A percentile compares a stretch with the other conserved stretches of the same genome.
These are phyloP conservation scores for Lathamus discolor DNA, from an alignment of 2,113 vertebrate species.

Conservation along the genomic window DNA sequence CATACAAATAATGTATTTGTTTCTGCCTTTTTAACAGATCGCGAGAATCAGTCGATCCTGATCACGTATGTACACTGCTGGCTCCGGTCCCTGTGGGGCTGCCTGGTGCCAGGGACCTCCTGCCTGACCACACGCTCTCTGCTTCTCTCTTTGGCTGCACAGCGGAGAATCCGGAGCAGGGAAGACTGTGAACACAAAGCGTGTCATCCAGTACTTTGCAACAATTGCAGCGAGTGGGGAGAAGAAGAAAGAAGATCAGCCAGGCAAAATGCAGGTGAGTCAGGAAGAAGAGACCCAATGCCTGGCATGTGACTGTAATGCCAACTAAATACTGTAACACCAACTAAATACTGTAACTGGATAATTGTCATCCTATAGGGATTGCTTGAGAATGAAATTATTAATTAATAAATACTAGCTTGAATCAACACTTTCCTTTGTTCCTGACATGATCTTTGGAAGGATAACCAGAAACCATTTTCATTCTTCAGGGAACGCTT, in stretches of 20 bases:
- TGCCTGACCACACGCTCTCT: neutral
- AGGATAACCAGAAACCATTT: neutral
- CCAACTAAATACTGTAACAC: too few species aligned
- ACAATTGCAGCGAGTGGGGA: conserved; percentile 81
- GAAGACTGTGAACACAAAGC: conserved; percentile 95
- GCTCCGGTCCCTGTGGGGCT: neutral
- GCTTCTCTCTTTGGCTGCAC: neutral
- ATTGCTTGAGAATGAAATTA: conserved; percentile 62
- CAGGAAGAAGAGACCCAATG: neutral
- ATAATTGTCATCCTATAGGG: neutral
- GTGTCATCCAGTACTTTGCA: conserved; percentile 96
- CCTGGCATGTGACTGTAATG: neutral
- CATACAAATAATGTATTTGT: neutral
- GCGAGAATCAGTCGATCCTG: neutral
- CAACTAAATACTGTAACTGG: neutral
- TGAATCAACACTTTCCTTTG: neutral
- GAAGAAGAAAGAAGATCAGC: neutral
- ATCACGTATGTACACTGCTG: too few species aligned
- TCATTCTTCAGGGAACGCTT: neutral
- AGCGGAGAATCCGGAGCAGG: conserved; percentile 88
- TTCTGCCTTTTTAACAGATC: neutral
- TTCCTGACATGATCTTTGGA: neutral
- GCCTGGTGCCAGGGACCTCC: neutral
- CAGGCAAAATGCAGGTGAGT: neutral
- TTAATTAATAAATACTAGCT: neutral